Conservation (phyloP, 2,113 vertebrate species). For the Podarcis muralis region DNA sequence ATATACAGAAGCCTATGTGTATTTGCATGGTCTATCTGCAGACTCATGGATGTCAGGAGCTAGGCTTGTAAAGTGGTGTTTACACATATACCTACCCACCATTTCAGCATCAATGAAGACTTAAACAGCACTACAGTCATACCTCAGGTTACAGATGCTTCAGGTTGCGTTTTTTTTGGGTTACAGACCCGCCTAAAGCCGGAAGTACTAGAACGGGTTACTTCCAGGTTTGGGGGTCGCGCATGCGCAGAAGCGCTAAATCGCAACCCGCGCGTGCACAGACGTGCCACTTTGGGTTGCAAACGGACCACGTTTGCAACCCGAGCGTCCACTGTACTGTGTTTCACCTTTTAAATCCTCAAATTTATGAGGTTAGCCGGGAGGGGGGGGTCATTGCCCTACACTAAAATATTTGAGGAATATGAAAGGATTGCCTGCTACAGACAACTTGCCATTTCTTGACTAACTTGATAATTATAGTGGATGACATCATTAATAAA, state of each 20-base stretch:
- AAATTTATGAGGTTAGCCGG: background rate
- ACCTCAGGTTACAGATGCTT: too few relatives aligned
- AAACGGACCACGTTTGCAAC: too few relatives aligned
- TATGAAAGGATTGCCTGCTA: background rate
- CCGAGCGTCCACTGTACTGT: too few relatives aligned
- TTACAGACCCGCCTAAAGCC: too few relatives aligned
- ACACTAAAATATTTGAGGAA: background rate
- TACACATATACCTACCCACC: background rate
- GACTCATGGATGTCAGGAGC: background rate
- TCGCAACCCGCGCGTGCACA: too few relatives aligned
- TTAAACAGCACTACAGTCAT: background rate
- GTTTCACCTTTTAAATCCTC: background rate
- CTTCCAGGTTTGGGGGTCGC: too few relatives aligned
- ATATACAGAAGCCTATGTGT: background rate
- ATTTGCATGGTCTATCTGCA: background rate
- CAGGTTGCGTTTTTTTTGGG: too few relatives aligned
- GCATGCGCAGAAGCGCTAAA: too few relatives aligned
- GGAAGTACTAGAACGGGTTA: too few relatives aligned
- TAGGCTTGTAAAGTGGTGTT: background rate
- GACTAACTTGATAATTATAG: background rate
- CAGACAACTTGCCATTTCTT: background rate
- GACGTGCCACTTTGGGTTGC: too few relatives aligned
- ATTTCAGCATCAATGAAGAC: background rate
- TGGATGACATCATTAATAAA: background rate
- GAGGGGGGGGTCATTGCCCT: background rate